These are phyloP conservation scores for Ciconia stormi DNA, from an alignment of 2,113 vertebrate species.

Conservation along the genomic window DNA sequence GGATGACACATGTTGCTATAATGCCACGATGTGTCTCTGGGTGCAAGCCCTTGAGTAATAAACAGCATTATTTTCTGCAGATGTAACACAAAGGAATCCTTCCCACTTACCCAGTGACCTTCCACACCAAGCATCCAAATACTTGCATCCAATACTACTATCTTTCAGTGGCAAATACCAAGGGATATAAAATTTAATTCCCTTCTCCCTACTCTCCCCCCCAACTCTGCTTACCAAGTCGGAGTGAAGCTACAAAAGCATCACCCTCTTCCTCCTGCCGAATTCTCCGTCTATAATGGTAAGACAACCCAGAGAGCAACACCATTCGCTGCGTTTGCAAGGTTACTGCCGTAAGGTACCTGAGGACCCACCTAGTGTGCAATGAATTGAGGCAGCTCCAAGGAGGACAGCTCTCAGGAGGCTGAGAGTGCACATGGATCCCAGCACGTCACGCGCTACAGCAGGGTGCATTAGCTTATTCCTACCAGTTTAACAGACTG, in stretches of 20 bases:
- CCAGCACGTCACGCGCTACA: not conserved
- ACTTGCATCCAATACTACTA: not conserved
- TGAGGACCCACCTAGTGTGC: not conserved
- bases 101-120: not conserved
- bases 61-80: not conserved
- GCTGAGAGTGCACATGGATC: not conserved
- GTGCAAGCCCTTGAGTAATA: not conserved
- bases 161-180: not conserved
- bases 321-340: rapidly evolving
- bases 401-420: not conserved
- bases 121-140: not conserved
- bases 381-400: not conserved
- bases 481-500: not conserved
- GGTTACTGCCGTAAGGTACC: not conserved
- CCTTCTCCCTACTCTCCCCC: not conserved
- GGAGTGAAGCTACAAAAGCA: not conserved
- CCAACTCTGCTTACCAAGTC: not conserved
- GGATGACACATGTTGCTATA: not conserved
- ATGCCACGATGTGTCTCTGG: not conserved
- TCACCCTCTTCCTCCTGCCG: not conserved
- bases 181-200: not conserved
- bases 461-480: not conserved
- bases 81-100: not conserved
- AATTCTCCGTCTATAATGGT: not conserved
- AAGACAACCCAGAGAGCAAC: not conserved